phyloP scores from a whole-genome alignment of 2,113 vertebrate species.

The Amphiprion ocellaris region DNA sequence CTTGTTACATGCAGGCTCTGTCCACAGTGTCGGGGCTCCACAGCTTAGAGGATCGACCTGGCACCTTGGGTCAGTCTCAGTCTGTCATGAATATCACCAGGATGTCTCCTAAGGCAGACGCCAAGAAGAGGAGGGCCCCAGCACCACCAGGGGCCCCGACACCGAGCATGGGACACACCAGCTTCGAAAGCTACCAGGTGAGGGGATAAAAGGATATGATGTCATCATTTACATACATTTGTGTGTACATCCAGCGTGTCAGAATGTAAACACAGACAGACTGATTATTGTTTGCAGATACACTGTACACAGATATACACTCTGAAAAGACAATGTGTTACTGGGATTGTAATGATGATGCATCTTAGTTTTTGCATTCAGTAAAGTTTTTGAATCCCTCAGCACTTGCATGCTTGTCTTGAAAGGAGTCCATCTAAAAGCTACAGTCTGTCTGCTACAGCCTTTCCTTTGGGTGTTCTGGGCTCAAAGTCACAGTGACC shows the following conservation, averaged over 20 bases:
- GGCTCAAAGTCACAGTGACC: constrained; percentile 49
- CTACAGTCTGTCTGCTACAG: constrained; percentile 11
- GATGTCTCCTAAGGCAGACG: constrained; percentile 84
- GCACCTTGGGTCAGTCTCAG: constrained; percentile 87
- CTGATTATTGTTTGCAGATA: too few relatives aligned
- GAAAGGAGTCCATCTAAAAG: constrained; percentile 1
- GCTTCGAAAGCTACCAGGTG: constrained; percentile 78
- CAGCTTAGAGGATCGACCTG: constrained; percentile 81
- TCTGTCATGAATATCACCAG: constrained; percentile 90
- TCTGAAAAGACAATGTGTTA: too few relatives aligned
- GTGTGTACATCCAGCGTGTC: too few relatives aligned
- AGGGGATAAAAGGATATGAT: constrained; percentile 9
- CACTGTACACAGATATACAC: too few relatives aligned
- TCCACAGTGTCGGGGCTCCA: constrained; percentile 82
- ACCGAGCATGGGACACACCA: constrained; percentile 30
- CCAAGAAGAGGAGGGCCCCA: constrained; percentile 92
- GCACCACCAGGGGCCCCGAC: constrained; percentile 81
- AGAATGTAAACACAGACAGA: not conserved
- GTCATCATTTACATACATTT: too few relatives aligned
- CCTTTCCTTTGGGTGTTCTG: constrained; percentile 50
- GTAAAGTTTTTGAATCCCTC: constrained; percentile 11
- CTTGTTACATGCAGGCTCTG: constrained; percentile 77
- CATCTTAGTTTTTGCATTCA: not conserved
- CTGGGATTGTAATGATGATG: too few relatives aligned
- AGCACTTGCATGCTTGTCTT: not conserved